A percentile compares a stretch with the other conserved stretches of the same genome.
These are phyloP conservation scores for Tragelaphus buxtoni DNA, from an alignment of 2,113 vertebrate genomes.

Conservation along the genomic window DNA sequence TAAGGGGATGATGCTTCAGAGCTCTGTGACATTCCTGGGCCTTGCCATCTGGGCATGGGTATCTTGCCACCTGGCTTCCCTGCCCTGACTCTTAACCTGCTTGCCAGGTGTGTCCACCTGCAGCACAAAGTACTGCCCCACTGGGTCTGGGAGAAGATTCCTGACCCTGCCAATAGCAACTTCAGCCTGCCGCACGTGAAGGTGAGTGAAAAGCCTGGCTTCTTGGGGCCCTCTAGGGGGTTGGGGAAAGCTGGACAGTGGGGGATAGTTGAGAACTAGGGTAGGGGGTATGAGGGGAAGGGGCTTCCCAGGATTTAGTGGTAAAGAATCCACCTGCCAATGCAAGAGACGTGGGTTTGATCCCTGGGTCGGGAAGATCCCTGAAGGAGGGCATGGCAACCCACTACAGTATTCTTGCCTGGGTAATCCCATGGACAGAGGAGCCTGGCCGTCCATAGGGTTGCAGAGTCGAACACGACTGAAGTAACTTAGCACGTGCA, in stretches of 20 bases:
- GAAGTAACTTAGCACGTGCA: background rate
- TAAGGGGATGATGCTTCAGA: background rate
- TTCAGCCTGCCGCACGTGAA: background rate
- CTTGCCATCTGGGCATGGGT: background rate
- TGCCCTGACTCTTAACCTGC: background rate
- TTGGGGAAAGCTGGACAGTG: background rate
- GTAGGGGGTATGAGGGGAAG: background rate
- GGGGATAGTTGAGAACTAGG: background rate
- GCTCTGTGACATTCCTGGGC: background rate
- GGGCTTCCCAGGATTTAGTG: background rate
- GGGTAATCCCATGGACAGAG: background rate
- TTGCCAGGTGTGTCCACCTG: constrained; percentile 44
- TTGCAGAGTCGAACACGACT: background rate
- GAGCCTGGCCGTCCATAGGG: background rate
- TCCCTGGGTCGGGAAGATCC: background rate
- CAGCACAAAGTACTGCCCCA: constrained; percentile 61
- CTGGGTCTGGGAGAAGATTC: constrained; percentile 71
- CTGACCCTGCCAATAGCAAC: constrained; percentile 67
- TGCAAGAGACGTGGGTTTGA: background rate
- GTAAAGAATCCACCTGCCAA: background rate
- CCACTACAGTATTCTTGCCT: background rate
- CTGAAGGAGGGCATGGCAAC: background rate
- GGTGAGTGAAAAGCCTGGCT: constrained; percentile 39
- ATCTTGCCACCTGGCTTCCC: background rate
- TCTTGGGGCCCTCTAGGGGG: background rate